These are phyloP conservation scores for Pseudocheirus occidentalis DNA, from an alignment of 2,797 vertebrate species.

Conservation along the genomic window DNA sequence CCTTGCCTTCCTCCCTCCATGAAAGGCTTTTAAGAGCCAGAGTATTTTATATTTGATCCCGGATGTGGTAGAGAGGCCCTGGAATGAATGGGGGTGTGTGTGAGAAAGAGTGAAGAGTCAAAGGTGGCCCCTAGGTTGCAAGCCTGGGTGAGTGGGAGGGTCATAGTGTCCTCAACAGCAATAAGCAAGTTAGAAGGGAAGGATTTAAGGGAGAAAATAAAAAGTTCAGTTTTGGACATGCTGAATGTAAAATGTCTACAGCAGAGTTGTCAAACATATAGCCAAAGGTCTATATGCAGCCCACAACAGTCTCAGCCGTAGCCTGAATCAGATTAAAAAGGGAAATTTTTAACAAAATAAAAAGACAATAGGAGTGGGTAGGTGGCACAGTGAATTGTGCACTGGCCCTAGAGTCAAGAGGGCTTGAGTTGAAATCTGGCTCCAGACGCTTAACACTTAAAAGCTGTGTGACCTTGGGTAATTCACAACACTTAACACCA, in stretches of 20 bases:
- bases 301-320: neutral
- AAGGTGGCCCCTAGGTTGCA: neutral
- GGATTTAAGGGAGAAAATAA: neutral
- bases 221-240: neutral
- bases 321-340: neutral
- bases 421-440: too few species aligned
- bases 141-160: neutral
- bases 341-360: neutral
- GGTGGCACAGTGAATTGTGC: too few species aligned
- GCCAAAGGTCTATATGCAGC: neutral
- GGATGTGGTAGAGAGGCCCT: neutral
- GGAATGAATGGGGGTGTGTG: neutral
- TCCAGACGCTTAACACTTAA: too few species aligned
- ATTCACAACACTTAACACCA: too few species aligned
- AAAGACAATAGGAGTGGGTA: neutral
- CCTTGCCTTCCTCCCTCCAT: too few species aligned
- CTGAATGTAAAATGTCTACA: neutral
- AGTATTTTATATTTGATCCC: neutral
- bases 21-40: neutral
- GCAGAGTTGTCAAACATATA: neutral
- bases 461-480: too few species aligned
- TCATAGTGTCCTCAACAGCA: neutral
- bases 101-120: neutral
- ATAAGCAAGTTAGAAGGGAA: neutral
- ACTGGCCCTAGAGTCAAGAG: too few species aligned